Percentiles rank a stretch among this genome's conserved stretches.
These are phyloP conservation scores for Monochamus alternatus DNA, from an alignment of 2,888 invertebrate genomes.

Conservation along the genomic window DNA sequence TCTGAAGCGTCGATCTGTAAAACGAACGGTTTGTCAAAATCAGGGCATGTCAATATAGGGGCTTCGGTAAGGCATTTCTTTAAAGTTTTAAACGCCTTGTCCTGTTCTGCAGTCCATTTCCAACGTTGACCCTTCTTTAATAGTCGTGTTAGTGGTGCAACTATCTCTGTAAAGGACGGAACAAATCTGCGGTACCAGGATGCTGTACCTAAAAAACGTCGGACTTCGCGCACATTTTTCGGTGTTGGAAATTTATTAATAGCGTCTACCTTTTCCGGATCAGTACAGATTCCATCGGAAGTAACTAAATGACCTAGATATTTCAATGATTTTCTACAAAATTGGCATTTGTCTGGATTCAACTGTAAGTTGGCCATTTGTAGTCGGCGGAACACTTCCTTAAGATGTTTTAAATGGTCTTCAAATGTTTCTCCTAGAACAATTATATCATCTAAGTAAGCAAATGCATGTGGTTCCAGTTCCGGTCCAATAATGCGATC, in stretches of 20 bases:
- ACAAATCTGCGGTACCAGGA: neutral
- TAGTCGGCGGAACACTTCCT: conserved; percentile 32
- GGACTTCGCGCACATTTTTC: too few species aligned
- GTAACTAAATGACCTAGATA: neutral
- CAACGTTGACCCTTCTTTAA: too few species aligned
- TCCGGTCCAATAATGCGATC: neutral
- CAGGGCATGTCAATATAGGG: too few species aligned
- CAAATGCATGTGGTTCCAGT: neutral
- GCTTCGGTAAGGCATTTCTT: too few species aligned
- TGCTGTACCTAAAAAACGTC: too few species aligned
- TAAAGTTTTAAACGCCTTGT: too few species aligned
- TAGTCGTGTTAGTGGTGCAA: neutral
- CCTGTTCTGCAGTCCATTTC: too few species aligned
- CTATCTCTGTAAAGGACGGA: neutral
- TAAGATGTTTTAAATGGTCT: conserved; percentile 26
- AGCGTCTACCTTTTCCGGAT: too few species aligned
- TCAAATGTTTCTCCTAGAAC: conserved; percentile 33
- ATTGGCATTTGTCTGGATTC: neutral
- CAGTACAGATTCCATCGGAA: too few species aligned
- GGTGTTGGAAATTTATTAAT: too few species aligned
- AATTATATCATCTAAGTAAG: conserved; percentile 7
- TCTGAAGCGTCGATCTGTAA: too few species aligned
- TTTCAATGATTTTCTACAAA: neutral
- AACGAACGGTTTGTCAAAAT: too few species aligned
- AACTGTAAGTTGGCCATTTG: conserved; percentile 13